These are phyloP conservation scores for Polyploca ridens DNA, from an alignment of 2,888 invertebrate genomes.

Conservation along the genomic window DNA sequence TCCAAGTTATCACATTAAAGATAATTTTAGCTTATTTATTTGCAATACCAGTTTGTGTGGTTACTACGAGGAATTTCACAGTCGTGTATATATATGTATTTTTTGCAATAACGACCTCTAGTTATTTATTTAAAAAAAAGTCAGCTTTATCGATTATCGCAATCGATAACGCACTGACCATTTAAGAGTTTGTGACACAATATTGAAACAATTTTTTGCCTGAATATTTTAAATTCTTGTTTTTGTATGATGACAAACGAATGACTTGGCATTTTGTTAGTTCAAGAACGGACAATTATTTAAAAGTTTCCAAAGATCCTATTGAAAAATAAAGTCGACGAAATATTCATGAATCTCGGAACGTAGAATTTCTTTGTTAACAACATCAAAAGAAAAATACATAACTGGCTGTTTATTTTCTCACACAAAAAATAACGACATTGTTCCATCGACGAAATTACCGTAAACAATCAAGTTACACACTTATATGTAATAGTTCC, in stretches of 20 bases:
- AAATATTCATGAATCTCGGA: no score
- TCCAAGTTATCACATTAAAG: no score
- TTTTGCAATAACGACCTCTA: no score
- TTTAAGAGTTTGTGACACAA: background rate
- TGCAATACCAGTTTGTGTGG: no score
- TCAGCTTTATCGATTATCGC: background rate
- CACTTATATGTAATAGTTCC: background rate
- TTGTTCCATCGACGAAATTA: background rate
- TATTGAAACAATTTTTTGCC: background rate
- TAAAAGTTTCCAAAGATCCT: no score
- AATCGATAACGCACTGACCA: background rate
- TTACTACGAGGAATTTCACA: no score
- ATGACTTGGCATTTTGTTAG: background rate
- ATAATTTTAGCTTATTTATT: no score
- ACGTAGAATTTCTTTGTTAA: no score
- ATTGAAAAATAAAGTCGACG: no score
- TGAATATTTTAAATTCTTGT: background rate
- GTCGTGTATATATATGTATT: no score
- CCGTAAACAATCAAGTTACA: slow-evolving; percentile 2
- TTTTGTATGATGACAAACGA: background rate
- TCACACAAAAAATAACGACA: background rate
- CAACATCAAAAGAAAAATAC: background rate
- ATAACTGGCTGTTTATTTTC: background rate
- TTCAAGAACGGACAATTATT: background rate
- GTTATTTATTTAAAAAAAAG: background rate